Conservation (phyloP, 2,797 vertebrate genomes). For the Xiphophorus birchmanni region DNA sequence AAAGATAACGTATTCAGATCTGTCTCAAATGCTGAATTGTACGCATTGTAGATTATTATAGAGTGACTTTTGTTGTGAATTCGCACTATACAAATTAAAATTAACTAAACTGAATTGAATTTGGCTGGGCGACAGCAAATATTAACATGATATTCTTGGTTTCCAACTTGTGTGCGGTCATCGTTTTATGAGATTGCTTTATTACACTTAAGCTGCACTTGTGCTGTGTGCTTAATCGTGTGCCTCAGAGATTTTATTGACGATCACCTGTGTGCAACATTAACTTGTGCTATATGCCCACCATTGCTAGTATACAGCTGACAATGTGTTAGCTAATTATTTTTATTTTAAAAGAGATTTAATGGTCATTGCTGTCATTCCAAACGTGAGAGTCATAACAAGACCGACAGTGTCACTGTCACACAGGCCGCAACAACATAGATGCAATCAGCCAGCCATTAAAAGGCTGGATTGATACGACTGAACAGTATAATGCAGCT, state of each 20-base stretch:
- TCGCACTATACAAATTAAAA: not conserved
- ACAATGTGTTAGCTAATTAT: conserved; percentile 18
- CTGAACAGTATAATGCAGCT: conserved; percentile 31
- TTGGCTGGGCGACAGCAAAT: not conserved
- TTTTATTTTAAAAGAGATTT: conserved; percentile 21
- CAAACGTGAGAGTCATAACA: conserved; percentile 20
- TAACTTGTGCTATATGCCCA: conserved; percentile 8
- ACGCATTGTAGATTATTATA: not conserved
- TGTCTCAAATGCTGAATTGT: not conserved
- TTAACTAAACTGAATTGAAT: not conserved
- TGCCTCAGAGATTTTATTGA: conserved; percentile 20
- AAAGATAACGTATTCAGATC: not conserved
- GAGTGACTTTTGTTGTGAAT: not conserved
- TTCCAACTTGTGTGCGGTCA: not conserved
- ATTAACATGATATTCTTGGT: not conserved
- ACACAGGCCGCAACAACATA: conserved; percentile 16
- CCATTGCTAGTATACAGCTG: not conserved
- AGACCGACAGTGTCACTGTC: conserved; percentile 18
- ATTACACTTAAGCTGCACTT: not conserved
- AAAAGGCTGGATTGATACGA: conserved; percentile 30
- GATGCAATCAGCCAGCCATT: conserved; percentile 41
- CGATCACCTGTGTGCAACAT: conserved; percentile 20
- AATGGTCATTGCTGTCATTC: conserved; percentile 17
- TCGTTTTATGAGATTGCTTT: not conserved
- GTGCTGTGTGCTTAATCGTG: conserved; percentile 2